phyloP scores from a whole-genome alignment of 2,113 vertebrate genomes.

The Ovis aries region DNA sequence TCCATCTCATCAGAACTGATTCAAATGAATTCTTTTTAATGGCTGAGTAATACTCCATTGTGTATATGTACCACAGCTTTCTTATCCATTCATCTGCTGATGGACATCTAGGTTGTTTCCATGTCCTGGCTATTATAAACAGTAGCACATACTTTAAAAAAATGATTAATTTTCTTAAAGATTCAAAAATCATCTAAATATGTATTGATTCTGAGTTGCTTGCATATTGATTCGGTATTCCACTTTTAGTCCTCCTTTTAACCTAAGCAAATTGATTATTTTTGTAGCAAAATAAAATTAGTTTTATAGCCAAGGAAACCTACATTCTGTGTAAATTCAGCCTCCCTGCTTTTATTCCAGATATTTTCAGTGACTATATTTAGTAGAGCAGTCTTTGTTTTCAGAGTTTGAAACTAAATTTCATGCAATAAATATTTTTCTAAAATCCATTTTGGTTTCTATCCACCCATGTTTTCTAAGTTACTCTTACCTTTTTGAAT shows the following conservation, averaged over 20 bases:
- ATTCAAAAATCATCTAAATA: neutral
- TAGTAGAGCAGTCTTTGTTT: neutral
- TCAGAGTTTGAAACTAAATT: neutral
- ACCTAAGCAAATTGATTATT: neutral
- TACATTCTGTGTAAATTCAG: neutral
- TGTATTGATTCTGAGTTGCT: neutral
- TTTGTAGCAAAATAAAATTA: constrained; percentile 22
- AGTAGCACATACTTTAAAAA: neutral
- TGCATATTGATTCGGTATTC: neutral
- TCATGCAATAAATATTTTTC: neutral
- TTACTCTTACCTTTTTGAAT: neutral
- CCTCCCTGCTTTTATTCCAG: neutral
- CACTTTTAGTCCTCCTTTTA: neutral
- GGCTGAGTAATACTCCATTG: too few relatives aligned
- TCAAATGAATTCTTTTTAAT: too few relatives aligned
- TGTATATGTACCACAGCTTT: too few relatives aligned
- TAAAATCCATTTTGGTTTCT: neutral
- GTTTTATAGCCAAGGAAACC: neutral
- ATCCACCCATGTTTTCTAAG: neutral
- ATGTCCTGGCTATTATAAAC: too few relatives aligned
- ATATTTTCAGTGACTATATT: neutral
- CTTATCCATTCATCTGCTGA: too few relatives aligned
- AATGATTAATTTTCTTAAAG: neutral
- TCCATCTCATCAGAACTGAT: too few relatives aligned
- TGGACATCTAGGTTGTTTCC: too few relatives aligned